Evolutionary conservation across 2,113 vertebrate genomes (phyloP), one percentile per base, ranked within the genome.

Genomic region (Larimichthys polyactis): DNA sequence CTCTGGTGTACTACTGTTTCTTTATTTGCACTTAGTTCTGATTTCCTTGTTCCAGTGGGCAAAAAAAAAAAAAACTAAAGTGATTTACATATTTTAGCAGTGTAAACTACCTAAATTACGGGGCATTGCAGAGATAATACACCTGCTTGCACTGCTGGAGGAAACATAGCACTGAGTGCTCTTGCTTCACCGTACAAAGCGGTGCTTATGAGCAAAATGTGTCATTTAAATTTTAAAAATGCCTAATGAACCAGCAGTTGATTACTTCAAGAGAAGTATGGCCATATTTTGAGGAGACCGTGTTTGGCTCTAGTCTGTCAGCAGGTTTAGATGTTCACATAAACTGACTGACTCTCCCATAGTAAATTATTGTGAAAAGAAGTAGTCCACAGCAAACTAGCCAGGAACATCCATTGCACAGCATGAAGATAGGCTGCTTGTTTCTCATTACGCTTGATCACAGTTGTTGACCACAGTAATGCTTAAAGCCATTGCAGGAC

Each of bases 401-500:
- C 74, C 77, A 66, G 32, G 71, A 59, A 65, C 52, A 59, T 81
- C 62, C 75, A 81, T 88, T 20, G 57, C 78, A 2, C 64, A 48
- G 51, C 88, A 86, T 63, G 36, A 86, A 78, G 55, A 71, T 78
- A 86, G 74, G 63, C 70, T 75, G 90, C 87, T 93, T 83, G 51
- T 84, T 62, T 62, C 76, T 75, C 83, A 86, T 85, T 19, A 89
- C 71, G 90, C 91, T 92, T 82, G 70, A 88, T 81, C 57, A 77
- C 81, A 76, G 82, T 85, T 86, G 87, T 82, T 62, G 27, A 88
- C 84, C 85, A 71, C 77, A 78, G 54, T 86, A 66, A 82, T 71
- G 87, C 85, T 89, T 82, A 86, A 40, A 93, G 93, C 93, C 91
- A 93, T 95, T 92, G 89, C 91, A 92, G 91, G 92, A 89, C 91